Evolutionary conservation across 2,113 vertebrate species (phyloP).

Genomic region (Cheirogaleus medius): DNA sequence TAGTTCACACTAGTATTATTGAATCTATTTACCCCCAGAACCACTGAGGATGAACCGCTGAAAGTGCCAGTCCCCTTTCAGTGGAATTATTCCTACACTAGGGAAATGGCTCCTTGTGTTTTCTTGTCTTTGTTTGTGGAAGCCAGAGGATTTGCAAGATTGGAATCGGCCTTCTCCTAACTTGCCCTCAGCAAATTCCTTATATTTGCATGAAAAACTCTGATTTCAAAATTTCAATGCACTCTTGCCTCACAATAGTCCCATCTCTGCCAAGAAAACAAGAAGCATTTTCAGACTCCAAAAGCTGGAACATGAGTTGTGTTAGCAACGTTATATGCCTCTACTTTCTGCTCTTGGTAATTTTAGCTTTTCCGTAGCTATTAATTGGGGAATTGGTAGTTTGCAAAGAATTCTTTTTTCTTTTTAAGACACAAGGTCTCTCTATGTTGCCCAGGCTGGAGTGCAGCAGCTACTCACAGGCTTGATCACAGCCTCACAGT

Average conservation of each 20-base stretch:
- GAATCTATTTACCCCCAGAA: background rate
- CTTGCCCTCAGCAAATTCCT: background rate
- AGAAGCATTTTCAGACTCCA: background rate
- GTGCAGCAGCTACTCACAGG: no score
- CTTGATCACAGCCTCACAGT: no score
- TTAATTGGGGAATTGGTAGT: background rate
- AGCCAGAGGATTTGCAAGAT: background rate
- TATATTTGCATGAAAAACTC: background rate
- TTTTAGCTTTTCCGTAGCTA: background rate
- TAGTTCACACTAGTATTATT: background rate
- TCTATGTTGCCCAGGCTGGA: no score
- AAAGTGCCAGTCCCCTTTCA: background rate
- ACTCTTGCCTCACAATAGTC: background rate
- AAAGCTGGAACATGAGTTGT: background rate
- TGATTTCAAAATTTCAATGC: background rate
- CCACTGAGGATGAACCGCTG: background rate
- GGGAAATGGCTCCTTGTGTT: background rate
- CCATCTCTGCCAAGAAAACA: background rate
- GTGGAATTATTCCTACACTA: background rate
- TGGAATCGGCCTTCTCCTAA: background rate
- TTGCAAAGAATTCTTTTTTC: background rate
- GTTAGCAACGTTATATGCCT: background rate
- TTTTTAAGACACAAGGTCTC: background rate
- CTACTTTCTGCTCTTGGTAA: background rate
- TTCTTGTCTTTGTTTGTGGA: background rate